Base-by-base conservation (phyloP, 2,888 invertebrate species). In the Seira ritae region DNA sequence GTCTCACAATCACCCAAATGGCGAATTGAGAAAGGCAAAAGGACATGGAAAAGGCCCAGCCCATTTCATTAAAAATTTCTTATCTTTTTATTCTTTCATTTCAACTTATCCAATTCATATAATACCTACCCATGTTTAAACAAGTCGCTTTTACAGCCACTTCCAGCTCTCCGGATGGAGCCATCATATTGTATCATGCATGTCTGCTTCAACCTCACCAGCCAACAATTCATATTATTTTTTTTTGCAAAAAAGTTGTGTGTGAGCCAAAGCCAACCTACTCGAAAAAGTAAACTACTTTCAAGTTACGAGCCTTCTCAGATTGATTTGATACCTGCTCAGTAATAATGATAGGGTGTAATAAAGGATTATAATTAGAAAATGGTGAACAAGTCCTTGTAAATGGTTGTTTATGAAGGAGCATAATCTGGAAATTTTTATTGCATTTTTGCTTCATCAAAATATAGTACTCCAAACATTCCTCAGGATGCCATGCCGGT, bases 31-130 rank as follows among this genome's bases (percentile, higher is more conserved):
- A 66, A 65, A 65, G 23, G 22, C 23, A 66, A 23, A 66, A 66
- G 23, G 66, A 23, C 23, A 10, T 23, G 66, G 15, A 2, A 66
- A 6, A 66, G 23, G 66, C 24, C 66, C 20, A 66, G 22, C 66
- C 66, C 66, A 42, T 23, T 66, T 66, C 66, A 66, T 66, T 12
- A 66, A 66, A 66, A 66, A 66, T 66, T 66, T 66, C 66, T 66
- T 66, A 66, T 66, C 66, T 22, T 66, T 66, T 65, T 65, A 8
- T 66, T 22, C 23, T 66, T 66, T 22, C 23, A 19, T 23, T 66
- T 22, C 3, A 12, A 12, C 42, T 42, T 12, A 42, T 42, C 42
- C 42, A 42, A 42, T 42, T 42, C 42, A 42, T 8, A 42, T 42
- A 42, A 42, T 42, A 42, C 42, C 42, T 42, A 8, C 12, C 42